phyloP scores from a whole-genome alignment of 2,888 invertebrate species.

The Cristatella mucedo region DNA sequence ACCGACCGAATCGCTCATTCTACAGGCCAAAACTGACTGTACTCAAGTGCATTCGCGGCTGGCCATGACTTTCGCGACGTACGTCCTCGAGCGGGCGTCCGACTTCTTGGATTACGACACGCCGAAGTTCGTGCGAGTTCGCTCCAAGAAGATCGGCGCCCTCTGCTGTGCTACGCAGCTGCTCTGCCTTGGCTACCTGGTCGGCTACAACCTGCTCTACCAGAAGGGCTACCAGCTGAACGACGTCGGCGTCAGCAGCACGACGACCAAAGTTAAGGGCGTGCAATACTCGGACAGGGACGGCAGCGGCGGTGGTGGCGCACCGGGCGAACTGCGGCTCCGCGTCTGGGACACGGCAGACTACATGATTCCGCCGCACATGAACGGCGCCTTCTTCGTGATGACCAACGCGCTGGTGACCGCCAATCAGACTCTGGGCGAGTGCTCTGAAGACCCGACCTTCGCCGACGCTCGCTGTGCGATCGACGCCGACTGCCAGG shows the following conservation, averaged over 20 bases:
- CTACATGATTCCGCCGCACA: conserved; percentile 9
- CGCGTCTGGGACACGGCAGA: conserved; percentile 12
- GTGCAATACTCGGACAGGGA: conserved; percentile 30
- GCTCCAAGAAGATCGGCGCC: conserved; percentile 39
- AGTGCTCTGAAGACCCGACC: conserved; percentile 28
- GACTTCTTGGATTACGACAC: conserved; percentile 41
- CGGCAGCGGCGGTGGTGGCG: conserved; percentile 14
- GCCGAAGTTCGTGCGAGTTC: conserved; percentile 40
- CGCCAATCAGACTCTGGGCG: conserved; percentile 11
- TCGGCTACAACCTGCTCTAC: conserved; percentile 40
- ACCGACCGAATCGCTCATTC: no score
- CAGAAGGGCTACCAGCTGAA: conserved; percentile 42
- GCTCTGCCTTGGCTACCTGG: conserved; percentile 37
- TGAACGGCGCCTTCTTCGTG: conserved; percentile 11
- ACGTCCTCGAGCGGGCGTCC: no score
- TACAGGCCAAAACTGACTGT: no score
- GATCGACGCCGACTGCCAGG: no score
- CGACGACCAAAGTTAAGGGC: conserved; percentile 42
- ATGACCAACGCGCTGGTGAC: conserved; percentile 13
- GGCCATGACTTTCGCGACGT: no score
- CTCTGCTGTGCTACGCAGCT: conserved; percentile 39
- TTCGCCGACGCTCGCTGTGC: no score
- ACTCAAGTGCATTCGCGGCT: no score
- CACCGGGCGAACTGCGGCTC: no score
- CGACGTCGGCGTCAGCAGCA: conserved; percentile 36